Evolutionary conservation across 1,140 invertebrate genomes (phyloP).

Genomic region (Drosophila santomea): DNA sequence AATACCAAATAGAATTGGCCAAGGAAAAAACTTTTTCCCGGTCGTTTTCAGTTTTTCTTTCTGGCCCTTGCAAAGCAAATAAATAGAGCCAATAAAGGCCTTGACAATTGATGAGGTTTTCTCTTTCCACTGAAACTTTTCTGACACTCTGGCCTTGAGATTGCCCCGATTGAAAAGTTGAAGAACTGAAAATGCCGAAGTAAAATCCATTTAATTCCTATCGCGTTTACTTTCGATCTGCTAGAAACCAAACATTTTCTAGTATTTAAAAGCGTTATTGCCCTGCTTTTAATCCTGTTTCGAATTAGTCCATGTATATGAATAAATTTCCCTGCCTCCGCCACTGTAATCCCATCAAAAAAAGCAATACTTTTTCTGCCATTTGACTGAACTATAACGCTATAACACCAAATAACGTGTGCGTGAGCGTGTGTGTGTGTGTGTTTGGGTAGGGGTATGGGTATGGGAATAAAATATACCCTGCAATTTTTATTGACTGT

Average conservation of each 20-base stretch:
- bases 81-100: conserved; percentile 75
- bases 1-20: conserved; percentile 62
- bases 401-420: not conserved
- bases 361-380: conserved; percentile 14
- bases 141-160: conserved; percentile 32
- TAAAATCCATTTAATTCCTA: conserved; percentile 17
- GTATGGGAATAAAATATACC: conserved; percentile 20
- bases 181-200: conserved; percentile 13
- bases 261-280: conserved; percentile 11
- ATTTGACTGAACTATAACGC: conserved; percentile 6
- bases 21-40: conserved; percentile 50
- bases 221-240: conserved; percentile 10
- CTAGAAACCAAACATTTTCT: conserved; percentile 1
- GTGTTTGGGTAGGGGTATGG: too few species aligned
- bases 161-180: not conserved
- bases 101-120: conserved; percentile 63
- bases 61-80: conserved; percentile 51
- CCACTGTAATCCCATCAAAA: conserved; percentile 19
- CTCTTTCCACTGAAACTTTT: conserved; percentile 30
- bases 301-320: conserved; percentile 9
- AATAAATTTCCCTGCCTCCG: conserved; percentile 28
- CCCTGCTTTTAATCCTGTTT: conserved; percentile 24
- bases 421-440: too few species aligned
- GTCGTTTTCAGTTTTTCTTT: conserved; percentile 31
- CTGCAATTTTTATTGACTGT: conserved; percentile 74